These are phyloP conservation scores for Thalassoma bifasciatum DNA, from an alignment of 2,113 vertebrate genomes.

Conservation along the genomic window DNA sequence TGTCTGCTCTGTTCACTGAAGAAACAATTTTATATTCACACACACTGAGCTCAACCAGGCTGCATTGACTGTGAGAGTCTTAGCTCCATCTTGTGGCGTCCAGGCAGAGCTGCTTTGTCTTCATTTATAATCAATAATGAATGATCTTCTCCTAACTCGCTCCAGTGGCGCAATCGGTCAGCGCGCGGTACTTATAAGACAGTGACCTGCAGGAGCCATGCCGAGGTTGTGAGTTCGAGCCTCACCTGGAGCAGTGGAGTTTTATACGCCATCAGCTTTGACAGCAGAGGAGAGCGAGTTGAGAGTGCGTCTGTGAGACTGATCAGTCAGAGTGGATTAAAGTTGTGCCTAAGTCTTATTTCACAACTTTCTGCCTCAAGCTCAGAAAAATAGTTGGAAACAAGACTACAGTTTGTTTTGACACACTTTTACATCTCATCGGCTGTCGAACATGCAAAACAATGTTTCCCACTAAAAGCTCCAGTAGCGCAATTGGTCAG, in stretches of 20 bases:
- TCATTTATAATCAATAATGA: background rate
- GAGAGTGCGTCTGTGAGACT: too few relatives aligned
- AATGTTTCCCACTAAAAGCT: too few relatives aligned
- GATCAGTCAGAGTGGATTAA: too few relatives aligned
- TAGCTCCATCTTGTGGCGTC: constrained; percentile 48
- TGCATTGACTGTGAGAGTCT: background rate
- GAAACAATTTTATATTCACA: background rate
- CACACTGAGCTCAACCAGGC: background rate
- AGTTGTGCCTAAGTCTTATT: too few relatives aligned
- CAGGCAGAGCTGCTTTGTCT: background rate
- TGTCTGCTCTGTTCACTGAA: background rate
- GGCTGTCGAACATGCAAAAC: too few relatives aligned
- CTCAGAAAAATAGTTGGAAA: too few relatives aligned
- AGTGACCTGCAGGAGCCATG: background rate
- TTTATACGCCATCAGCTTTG: background rate
- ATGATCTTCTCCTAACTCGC: accelerated
- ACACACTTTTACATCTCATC: too few relatives aligned
- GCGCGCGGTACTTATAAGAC: constrained; percentile 5
- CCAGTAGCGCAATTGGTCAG: constrained; percentile 16
- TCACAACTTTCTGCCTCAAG: too few relatives aligned
- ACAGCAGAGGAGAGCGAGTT: too few relatives aligned
- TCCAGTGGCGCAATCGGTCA: constrained; percentile 18
- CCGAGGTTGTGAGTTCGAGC: constrained; percentile 32
- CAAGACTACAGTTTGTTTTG: too few relatives aligned
- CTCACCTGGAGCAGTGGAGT: constrained; percentile 11